Percentiles rank a stretch among this genome's conserved stretches.
phyloP scores from a whole-genome alignment of 2,113 vertebrate species.

The Marcusenius ussheri region DNA sequence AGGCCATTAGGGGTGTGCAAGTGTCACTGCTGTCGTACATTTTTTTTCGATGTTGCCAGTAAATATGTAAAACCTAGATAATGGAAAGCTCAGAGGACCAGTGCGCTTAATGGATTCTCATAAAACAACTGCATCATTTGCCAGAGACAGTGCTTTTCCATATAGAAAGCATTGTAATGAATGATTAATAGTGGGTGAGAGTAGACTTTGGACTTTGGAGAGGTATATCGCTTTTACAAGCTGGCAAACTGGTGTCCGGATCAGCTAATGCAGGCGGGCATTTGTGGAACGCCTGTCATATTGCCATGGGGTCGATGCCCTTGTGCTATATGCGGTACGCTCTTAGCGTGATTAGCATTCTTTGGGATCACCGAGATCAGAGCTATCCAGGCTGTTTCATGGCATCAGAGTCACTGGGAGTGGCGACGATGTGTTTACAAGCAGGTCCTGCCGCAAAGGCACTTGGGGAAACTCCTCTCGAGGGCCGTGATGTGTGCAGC shows the following conservation, averaged over 20 bases:
- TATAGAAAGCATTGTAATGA: neutral
- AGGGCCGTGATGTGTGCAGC: neutral
- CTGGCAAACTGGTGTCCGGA: conserved; percentile 17
- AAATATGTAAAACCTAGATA: neutral
- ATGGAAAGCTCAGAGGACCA: neutral
- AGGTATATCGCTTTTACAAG: conserved; percentile 4
- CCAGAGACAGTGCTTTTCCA: neutral
- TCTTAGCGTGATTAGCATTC: neutral
- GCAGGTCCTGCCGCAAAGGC: neutral
- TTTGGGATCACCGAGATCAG: neutral
- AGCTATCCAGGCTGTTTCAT: neutral
- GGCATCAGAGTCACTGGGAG: neutral
- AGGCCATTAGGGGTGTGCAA: neutral
- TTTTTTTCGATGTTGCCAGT: neutral
- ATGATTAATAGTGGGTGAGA: neutral
- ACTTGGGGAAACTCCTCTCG: neutral
- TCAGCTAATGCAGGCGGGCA: conserved; percentile 30
- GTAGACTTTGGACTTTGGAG: neutral
- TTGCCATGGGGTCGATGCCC: neutral
- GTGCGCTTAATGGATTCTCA: neutral
- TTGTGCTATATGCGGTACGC: neutral
- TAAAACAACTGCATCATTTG: neutral
- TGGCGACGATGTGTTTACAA: neutral
- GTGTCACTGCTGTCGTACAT: neutral
- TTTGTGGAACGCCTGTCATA: neutral